These are phyloP conservation scores for Sciaenops ocellatus DNA, from an alignment of 2,797 vertebrate species.

Conservation along the genomic window DNA sequence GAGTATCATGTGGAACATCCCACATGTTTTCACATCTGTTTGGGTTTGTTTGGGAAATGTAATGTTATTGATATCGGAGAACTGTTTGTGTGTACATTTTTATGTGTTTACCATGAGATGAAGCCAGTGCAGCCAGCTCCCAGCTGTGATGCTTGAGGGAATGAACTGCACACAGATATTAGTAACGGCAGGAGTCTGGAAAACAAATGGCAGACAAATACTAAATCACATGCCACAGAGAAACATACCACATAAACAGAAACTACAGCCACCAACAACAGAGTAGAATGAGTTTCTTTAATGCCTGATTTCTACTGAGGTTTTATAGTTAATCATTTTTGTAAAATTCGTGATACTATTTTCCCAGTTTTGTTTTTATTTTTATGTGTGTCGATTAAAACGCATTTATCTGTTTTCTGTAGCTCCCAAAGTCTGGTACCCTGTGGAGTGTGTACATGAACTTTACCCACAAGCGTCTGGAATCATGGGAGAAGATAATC, in stretches of 20 bases:
- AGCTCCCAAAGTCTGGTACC: conserved; percentile 87
- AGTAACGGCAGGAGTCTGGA: neutral
- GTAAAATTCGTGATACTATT: neutral
- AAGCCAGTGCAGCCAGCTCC: neutral
- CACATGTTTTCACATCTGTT: conserved; percentile 21
- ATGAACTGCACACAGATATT: conserved; percentile 4
- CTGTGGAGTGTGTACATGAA: conserved; percentile 90
- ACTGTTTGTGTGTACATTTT: neutral
- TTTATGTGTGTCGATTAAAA: neutral
- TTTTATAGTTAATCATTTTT: conserved; percentile 1
- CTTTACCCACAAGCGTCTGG: conserved; percentile 83
- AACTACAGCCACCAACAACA: conserved; percentile 3
- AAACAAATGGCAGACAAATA: conserved; percentile 17
- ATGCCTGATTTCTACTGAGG: neutral
- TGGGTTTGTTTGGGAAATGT: neutral
- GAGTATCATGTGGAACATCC: conserved; percentile 15
- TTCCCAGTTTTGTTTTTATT: neutral
- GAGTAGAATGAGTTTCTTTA: neutral
- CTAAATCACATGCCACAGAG: neutral
- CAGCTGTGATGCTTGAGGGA: conserved; percentile 21
- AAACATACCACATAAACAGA: conserved; percentile 1
- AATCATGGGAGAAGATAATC: conserved; percentile 89
- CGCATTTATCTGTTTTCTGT: conserved; percentile 19
- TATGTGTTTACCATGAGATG: conserved; percentile 19
- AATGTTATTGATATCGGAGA: neutral